Evolutionary conservation across 2,888 invertebrate species (phyloP).

Genomic region (Tetranychus piercei): DNA sequence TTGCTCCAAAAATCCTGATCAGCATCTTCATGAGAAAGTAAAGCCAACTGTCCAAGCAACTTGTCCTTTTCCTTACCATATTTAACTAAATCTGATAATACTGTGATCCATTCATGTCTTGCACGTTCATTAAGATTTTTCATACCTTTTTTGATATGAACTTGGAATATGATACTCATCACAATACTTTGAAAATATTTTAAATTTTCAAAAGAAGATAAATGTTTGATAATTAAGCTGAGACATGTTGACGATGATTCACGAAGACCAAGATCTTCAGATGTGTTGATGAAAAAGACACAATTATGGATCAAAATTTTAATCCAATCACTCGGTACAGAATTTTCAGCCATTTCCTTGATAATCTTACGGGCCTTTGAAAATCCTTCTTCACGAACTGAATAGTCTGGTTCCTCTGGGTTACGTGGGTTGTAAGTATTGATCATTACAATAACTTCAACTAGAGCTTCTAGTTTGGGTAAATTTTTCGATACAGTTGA

Average conservation of each 20-base stretch:
- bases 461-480: slow-evolving; percentile 32
- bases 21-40: slow-evolving; percentile 40
- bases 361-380: slow-evolving; percentile 44
- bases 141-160: slow-evolving; percentile 51
- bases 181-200: slow-evolving; percentile 17
- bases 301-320: slow-evolving; percentile 55
- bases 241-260: slow-evolving; percentile 45
- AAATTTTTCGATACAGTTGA: slow-evolving; percentile 37
- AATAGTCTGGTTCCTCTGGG: slow-evolving; percentile 83
- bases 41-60: slow-evolving; percentile 31
- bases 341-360: slow-evolving; percentile 29
- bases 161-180: slow-evolving; percentile 18
- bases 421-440: slow-evolving; percentile 71
- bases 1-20: slow-evolving; percentile 92
- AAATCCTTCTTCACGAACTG: slow-evolving; percentile 43
- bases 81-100: slow-evolving; percentile 51
- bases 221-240: background rate
- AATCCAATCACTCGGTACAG: slow-evolving; percentile 45
- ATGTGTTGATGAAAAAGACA: slow-evolving; percentile 48
- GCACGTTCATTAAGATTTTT: slow-evolving; percentile 44
- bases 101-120: slow-evolving; percentile 55
- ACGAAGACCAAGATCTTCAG: slow-evolving; percentile 58
- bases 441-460: slow-evolving; percentile 41
- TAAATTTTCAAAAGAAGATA: slow-evolving; percentile 3
- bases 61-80: slow-evolving; percentile 25